Base-by-base conservation (phyloP, 2,113 vertebrate species). In the Sebastes schlegelii region DNA sequence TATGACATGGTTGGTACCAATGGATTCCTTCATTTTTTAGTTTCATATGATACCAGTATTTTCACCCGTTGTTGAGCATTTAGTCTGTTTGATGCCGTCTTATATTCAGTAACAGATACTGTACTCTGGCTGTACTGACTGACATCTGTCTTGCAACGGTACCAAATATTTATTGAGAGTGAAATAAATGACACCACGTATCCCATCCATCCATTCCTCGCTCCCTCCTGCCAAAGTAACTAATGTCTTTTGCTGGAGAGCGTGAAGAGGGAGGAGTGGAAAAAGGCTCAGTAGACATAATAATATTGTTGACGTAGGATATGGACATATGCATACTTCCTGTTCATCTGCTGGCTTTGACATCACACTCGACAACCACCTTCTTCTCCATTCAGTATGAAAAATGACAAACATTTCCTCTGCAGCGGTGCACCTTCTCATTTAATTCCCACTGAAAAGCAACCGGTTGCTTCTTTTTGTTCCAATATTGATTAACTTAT, bases 231-330 rank as follows among this genome's bases (percentile, higher is more conserved):
- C 76, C 46, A 57, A 67, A 76, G 77, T 67, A 45, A 46, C 65
- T 64, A 58, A 12, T 34, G 43, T 73, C 43, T 63, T 14, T 46
- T 10, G n/a, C 62, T 64, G 21, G 46, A 66, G 57, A 63, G 45
- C 6, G 2, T 55, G 70, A 78, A 48, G 63, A 72, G 19, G 62
- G 23, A 84, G 34, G 34, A 34, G 34, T 57, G 82, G 73, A 79
- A 91, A 88, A 86, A 85, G 17, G 4, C 60, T 52, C 66, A 19
- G 72, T 40, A 83, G 91, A 86, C 75, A 84, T 86, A 92, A 91
- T 88, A 86, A 91, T 88, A 86, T 90, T 78, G 75, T 86, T 88
- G 86, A 74, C 6, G 40, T 67, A 89, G 90, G 87, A 88, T 88
- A 84, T 82, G 81, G 81, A 86, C 54, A 23, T 54, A 49, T 23